Percentiles rank a stretch among this genome's conserved stretches.
These are phyloP conservation scores for Stichodactyla mertensii DNA, from an alignment of 64 coral and sea anemone genomes.

Conservation along the genomic window DNA sequence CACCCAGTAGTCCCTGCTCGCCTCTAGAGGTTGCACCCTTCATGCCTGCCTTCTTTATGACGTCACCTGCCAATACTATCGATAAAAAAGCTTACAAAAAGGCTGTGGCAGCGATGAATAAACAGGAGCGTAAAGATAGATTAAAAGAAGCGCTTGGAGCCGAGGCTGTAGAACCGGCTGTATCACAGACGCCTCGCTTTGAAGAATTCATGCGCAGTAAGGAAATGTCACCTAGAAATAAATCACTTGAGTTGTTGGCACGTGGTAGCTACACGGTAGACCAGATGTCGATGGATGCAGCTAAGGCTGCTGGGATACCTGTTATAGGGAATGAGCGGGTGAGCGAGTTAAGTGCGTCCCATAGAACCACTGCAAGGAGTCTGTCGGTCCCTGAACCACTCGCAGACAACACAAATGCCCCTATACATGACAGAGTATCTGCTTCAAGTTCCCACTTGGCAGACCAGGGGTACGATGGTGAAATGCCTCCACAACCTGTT, in stretches of 20 bases:
- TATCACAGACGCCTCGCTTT: not conserved
- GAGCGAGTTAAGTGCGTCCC: not conserved
- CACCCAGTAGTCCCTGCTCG: conserved; percentile 80
- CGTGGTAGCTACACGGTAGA: conserved; percentile 86
- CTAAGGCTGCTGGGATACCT: conserved; percentile 93
- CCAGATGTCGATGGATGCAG: conserved; percentile 61
- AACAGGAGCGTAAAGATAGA: not conserved
- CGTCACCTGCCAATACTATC: conserved; percentile 72
- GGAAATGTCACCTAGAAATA: conserved; percentile 39
- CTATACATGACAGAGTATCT: not conserved
- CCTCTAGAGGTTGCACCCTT: conserved; percentile 85
- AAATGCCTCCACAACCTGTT: not conserved
- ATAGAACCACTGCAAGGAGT: conserved; percentile 1
- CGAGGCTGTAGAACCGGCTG: not conserved
- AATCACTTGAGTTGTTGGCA: conserved; percentile 39
- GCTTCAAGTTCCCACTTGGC: not conserved
- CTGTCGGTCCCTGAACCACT: conserved; percentile 8
- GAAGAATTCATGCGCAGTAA: not conserved
- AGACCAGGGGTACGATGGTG: not conserved
- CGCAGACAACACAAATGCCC: not conserved
- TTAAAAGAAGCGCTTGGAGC: not conserved
- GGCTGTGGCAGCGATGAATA: not conserved
- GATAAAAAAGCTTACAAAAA: conserved; percentile 44
- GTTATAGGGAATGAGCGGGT: conserved; percentile 49
- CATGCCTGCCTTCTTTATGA: conserved; percentile 72